Base-by-base conservation (phyloP, 2,797 vertebrate species). In the Darevskia mixta region DNA sequence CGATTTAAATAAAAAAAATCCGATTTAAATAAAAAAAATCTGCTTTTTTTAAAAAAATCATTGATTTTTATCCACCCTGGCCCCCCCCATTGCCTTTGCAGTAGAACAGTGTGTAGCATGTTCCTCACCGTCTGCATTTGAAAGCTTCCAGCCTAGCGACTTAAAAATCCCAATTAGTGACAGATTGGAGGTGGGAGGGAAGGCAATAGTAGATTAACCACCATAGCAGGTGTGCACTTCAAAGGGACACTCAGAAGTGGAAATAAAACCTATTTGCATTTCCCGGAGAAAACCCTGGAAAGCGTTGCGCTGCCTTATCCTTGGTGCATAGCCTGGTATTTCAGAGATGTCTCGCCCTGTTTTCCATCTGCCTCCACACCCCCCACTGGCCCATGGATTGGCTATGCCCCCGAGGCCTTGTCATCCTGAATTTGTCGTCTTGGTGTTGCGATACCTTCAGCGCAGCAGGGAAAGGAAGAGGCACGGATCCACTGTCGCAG, bases 101-200 rank as follows among this genome's bases (percentile, higher is more conserved):
- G 67, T 7, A 8, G 38, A 72, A 49, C 35, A 11, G 4, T 43
- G 17, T 20, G 38, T 55, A 55, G 13, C 13, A 55, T 43, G 29
- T 77, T 43, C 17, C 61, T 38, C 25, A 35, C 58, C 77, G 35
- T 27, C 38, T 66, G 79, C 25, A 23, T 76, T 67, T 35, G 4
- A 49, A 82, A 32, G 35, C 69, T 66, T 38, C 18, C 61, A 45
- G 35, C 64, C 41, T 13, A 23, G 5, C 38, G 78, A 20, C 78
- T 80, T 69, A 45, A 86, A 55, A 61, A 86, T 86, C 77, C 85
- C 25, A 66, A 45, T 76, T 82, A 87, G n/a, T 38, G 20, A 45
- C 38, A 87, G 79, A 77, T 55, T 87, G 88, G 81, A 86, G 66
- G 20, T 79, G 69, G 69, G 79, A 82, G 79, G 55, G 20, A 81